Base-by-base conservation (phyloP, 2,888 invertebrate species). In the Microctonus aethiopoides region DNA sequence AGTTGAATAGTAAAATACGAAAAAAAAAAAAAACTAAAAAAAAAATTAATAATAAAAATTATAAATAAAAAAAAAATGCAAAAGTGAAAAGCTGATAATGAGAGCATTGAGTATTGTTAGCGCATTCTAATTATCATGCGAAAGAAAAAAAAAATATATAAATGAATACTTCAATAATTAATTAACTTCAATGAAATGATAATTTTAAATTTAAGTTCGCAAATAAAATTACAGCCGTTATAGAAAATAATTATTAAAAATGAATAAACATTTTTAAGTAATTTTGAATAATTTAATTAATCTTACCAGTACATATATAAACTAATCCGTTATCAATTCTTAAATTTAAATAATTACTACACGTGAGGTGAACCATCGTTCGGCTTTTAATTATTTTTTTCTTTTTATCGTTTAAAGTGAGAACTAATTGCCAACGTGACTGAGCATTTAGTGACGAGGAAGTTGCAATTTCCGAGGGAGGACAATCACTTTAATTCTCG, bases 401-500 rank as follows among this genome's bases (percentile, higher is more conserved):
- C 16, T 2, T 46, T 46, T 46, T 16, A 4, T 11, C 10, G 22
- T 2, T 13, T 24, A 10, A 4, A 26, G 54, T 22, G 54, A 24
- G 24, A 54, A 3, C 34, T 60, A 60, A 60, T 63, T 26, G 26
- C 41, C 39, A 39, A 36, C 63, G 67, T 68, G 63, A 51, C 39
- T 32, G 63, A 34, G 29, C 62, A 46, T 46, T 46, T 16, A n/a
- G 36, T 32, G 63, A 52, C 64, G 63, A 68, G 46, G 16, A 46
- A 46, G 64, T 71, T 51, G 68, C 59, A 68, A 71, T 71, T 71
- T 71, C 64, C 60, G 57, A 10, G 52, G 22, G 32, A 34, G 59
- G 26, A 52, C 63, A 54, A 41, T 54, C 46, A 52, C 29, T 52
- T 59, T 46, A 34, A 46, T 56, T 60, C 64, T 41, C 52, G n/a